Base-by-base conservation (phyloP, 2,113 vertebrate species). In the Pseudopipra pipra region DNA sequence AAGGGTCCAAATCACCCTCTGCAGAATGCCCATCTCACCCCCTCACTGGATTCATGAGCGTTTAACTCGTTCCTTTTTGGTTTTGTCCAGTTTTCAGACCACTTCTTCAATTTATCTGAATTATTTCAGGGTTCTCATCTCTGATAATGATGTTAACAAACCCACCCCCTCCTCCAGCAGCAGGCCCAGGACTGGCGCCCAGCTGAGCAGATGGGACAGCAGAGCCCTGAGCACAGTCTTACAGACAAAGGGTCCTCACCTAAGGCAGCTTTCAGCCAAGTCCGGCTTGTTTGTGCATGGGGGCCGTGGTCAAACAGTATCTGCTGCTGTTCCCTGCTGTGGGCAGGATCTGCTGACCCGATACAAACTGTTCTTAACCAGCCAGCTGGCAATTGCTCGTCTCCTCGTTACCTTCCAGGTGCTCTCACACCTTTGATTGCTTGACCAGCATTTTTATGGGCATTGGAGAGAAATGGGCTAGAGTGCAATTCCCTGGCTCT, bases 161-260 rank as follows among this genome's bases (percentile, higher is more conserved):
- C 31, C 54, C 43, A 14, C 28, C 5, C 7, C 8, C 51, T 52
- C 51, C 14, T 28, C 25, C 52, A 46, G 61, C 0, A 12, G 11
- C 54, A 43, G 11, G 24, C 16, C 31, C 12, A 9, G 63, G 44
- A 1, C 24, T 5, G 46, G 5, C 14, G 70, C 19, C n/a, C 59
- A 2, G 14, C 39, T 1, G 39, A 43, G 55, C 81, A 35, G 59
- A 1, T 19, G 24, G 76, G 15, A 11, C 22, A 58, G 66, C 80
- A 84, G 78, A 13, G 3, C 49, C 41, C 6, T 11, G 15, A 70
- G 74, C 70, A 9, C 37, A 16, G 22, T 2, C 19, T 11, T 10
- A 20, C 20, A 20, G 39, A 3, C 8, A 2, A 1, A 0, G 0
- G 3, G 22, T 7, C 2, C 33, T 12, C 59, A 8, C 0, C 12